Evolutionary conservation across 2,797 vertebrate species (phyloP), one percentile per base, ranked within the genome.

Genomic region (Euphonia xanthogaster): DNA sequence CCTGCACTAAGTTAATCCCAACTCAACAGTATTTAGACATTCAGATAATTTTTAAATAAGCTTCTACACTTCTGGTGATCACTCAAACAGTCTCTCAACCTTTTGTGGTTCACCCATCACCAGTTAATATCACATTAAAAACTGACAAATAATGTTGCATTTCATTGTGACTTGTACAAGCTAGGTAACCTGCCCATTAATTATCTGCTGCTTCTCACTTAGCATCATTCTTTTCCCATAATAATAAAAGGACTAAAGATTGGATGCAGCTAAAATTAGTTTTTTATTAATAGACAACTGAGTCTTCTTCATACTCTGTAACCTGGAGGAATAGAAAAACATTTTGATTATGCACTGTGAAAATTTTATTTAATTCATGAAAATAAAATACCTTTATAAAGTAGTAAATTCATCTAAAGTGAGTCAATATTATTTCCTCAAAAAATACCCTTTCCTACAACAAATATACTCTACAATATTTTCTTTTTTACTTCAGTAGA

Each of bases 171-270:
- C 53, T 82, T 94, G 84, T 87, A 93, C 50, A 89, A 83, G 28
- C 42, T 92, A 39, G 11, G n/a, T 72, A 91, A 72, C 47, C 68
- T 91, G 57, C 33, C 54, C 81, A 89, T 96, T 93, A 95, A 86
- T 96, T 95, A 42, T 93, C 81, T 89, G n/a, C 68, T 85, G n/a
- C 35, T 86, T 93, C 75, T 86, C 83, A 94, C 35, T 94, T 93
- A 53, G 7, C 65, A 74, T 89, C 80, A 61, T 83, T 91, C 75
- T 89, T 17, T 86, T 90, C 31, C 19, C 57, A 44, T 65, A 68
- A 86, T 22, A 79, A 68, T 74, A 80, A 87, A 92, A 79, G 10
- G 12, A 58, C 35, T 91, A 54, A 91, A 91, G 39, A 76, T 40
- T 61, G 42, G 78, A 85, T 1, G 2, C 42, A 93, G 42, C 19